These are phyloP conservation scores for Neolamprologus toae DNA, from an alignment of 2,113 vertebrate species.

Conservation along the genomic window DNA sequence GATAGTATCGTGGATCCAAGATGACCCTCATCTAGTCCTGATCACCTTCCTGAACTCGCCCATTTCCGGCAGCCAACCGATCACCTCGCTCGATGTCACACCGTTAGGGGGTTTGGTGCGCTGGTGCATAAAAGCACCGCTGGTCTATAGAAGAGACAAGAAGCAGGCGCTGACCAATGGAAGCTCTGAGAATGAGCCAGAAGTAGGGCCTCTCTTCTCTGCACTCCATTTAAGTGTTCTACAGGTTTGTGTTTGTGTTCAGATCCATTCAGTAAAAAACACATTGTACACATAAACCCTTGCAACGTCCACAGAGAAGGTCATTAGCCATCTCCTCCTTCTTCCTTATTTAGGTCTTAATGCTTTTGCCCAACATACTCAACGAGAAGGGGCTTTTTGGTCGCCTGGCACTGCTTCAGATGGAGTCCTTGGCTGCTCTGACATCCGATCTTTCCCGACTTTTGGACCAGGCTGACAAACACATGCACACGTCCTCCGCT, in stretches of 20 bases:
- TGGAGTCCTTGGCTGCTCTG: slow-evolving; percentile 83
- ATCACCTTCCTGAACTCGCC: slow-evolving; percentile 92
- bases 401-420: slow-evolving; percentile 83
- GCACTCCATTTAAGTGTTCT: slow-evolving; percentile 92
- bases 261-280: background rate
- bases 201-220: slow-evolving; percentile 79
- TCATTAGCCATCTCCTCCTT: background rate
- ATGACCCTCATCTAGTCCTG: slow-evolving; percentile 87
- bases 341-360: slow-evolving; percentile 77
- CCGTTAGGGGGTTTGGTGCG: slow-evolving; percentile 84
- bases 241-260: slow-evolving; percentile 73
- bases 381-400: slow-evolving; percentile 91
- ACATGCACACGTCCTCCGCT: slow-evolving; percentile 77
- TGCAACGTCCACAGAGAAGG: background rate
- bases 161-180: slow-evolving; percentile 72
- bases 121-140: slow-evolving; percentile 91
- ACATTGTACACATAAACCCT: background rate
- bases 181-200: slow-evolving; percentile 27
- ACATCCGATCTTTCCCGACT: slow-evolving; percentile 65
- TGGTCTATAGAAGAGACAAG: slow-evolving; percentile 79
- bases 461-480: slow-evolving; percentile 84
- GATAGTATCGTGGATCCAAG: slow-evolving; percentile 91
- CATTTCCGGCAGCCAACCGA: slow-evolving; percentile 80
- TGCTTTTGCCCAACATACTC: slow-evolving; percentile 83
- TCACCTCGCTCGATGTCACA: slow-evolving; percentile 87